phyloP scores from a whole-genome alignment of 1,140 invertebrate species.

The Onthophagus taurus region DNA sequence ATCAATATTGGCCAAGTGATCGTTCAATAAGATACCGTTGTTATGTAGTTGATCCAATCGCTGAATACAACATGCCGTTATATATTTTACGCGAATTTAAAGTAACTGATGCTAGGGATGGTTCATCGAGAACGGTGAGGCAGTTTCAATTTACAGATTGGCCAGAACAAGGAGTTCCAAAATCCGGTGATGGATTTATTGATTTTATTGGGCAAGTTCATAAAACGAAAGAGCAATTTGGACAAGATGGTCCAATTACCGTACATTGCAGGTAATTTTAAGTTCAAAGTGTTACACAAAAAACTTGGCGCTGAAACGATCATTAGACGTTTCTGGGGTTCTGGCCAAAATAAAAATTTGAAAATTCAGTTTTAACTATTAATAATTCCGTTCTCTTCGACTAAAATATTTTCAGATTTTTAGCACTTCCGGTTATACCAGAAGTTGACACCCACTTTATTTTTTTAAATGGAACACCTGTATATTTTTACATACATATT shows the following conservation, averaged over 20 bases:
- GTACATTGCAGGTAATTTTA: constrained; percentile 84
- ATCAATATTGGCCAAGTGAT: constrained; percentile 98
- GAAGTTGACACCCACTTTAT: too few relatives aligned
- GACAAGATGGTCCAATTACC: constrained; percentile 97
- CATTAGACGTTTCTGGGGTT: too few relatives aligned
- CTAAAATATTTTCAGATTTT: too few relatives aligned
- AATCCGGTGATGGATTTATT: constrained; percentile 96
- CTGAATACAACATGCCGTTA: constrained; percentile 99
- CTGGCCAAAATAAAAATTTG: too few relatives aligned
- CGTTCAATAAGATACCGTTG: constrained; percentile 91
- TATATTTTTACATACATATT: too few relatives aligned
- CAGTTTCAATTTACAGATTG: constrained; percentile 99
- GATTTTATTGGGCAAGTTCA: constrained; percentile 98
- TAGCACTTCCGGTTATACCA: too few relatives aligned
- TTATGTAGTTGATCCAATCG: constrained; percentile 97
- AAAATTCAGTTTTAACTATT: too few relatives aligned
- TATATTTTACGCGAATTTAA: constrained; percentile 99
- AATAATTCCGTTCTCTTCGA: too few relatives aligned
- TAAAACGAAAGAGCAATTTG: constrained; percentile 99
- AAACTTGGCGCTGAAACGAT: too few relatives aligned
- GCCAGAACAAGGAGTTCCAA: constrained; percentile 97
- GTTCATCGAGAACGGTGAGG: constrained; percentile 88
- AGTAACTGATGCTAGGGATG: constrained; percentile 88
- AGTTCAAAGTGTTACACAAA: too few relatives aligned
- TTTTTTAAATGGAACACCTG: too few relatives aligned